Conservation (phyloP, 37 sponge, comb jelly and placozoan genomes). For the Axinella damicornis region DNA sequence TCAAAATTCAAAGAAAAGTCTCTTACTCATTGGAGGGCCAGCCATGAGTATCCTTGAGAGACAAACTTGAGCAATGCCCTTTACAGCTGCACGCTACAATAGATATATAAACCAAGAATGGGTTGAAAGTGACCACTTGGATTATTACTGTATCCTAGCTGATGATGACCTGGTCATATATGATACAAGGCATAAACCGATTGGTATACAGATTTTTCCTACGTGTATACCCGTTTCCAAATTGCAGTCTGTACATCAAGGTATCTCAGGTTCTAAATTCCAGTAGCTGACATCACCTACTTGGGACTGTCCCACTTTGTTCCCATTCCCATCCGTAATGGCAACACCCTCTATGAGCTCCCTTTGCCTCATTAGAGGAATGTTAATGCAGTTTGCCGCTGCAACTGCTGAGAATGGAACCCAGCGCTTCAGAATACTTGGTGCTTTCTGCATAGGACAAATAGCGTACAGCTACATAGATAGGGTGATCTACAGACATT, state of each 20-base stretch:
- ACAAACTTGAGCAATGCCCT: conserved; percentile 81
- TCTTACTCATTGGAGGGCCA: conserved; percentile 84
- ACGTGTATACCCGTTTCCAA: no score
- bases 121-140: no score
- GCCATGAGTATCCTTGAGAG: conserved; percentile 88
- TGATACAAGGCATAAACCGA: no score
- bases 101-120: no score
- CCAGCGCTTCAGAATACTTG: conserved; percentile 78
- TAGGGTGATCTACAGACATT: no score
- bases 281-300: no score
- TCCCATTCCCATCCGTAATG: conserved; percentile 70
- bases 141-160: no score
- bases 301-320: conserved; percentile 49
- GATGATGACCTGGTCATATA: no score
- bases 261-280: no score
- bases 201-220: conserved; percentile 5
- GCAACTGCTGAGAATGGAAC: conserved; percentile 93
- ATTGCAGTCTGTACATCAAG: no score
- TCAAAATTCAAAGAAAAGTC: conserved; percentile 14
- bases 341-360: conserved; percentile 73
- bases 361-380: conserved; percentile 90
- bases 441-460: conserved; percentile 57
- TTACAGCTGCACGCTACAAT: conserved; percentile 74
- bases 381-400: conserved; percentile 97
- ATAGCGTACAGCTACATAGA: not conserved